Evolutionary conservation across 2,888 invertebrate genomes (phyloP).

Genomic region (Isoperla grammatica): DNA sequence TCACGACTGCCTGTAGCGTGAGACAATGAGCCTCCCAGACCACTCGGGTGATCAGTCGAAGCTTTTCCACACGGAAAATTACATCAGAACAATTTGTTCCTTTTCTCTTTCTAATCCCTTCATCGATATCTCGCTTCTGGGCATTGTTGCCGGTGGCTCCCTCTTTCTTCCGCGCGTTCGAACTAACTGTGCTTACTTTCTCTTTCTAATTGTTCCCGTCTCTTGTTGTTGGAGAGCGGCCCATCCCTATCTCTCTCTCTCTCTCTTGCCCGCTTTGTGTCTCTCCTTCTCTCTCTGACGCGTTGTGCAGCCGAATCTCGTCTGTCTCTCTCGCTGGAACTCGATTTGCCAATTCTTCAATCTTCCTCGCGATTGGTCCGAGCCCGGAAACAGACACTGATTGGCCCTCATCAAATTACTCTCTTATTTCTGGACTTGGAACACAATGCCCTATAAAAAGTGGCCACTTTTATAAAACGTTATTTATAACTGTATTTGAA

Average conservation of each 20-base stretch:
- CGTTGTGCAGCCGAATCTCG: no score
- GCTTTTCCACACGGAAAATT: slow-evolving; percentile 28
- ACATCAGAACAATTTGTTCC: slow-evolving; percentile 17
- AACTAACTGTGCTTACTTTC: no score
- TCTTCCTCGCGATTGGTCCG: slow-evolving; percentile 18
- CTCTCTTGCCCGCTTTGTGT: background rate
- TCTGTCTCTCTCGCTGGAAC: background rate
- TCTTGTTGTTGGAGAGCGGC: no score
- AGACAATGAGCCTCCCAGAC: slow-evolving; percentile 4
- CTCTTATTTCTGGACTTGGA: background rate
- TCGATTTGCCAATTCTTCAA: slow-evolving; percentile 12
- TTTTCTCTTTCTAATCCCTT: slow-evolving; percentile 3
- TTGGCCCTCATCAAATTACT: slow-evolving; percentile 29
- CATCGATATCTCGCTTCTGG: background rate
- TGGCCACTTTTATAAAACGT: no score
- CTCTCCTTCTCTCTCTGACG: background rate
- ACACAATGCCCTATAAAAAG: no score
- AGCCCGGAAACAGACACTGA: slow-evolving; percentile 21
- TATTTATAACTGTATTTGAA: no score
- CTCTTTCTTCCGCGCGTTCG: no score
- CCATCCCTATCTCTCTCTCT: background rate
- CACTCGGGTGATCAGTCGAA: slow-evolving; percentile 21
- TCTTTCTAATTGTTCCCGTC: no score
- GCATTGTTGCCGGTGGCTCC: no score
- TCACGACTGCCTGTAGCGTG: slow-evolving; percentile 1